Conservation (phyloP, 2,797 vertebrate species). For the Varecia variegata region DNA sequence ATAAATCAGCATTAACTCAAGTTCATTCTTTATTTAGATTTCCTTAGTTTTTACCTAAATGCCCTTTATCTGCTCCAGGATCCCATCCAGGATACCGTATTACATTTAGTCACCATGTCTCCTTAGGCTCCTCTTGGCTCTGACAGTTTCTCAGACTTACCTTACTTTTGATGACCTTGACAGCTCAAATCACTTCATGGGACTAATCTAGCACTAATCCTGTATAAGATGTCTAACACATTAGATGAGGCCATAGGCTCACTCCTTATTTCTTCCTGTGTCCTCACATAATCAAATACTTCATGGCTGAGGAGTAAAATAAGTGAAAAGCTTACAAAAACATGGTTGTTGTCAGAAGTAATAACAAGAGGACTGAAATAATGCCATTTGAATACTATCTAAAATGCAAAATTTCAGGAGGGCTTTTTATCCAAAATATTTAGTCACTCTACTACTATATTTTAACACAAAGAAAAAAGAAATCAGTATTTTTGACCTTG, state of each 20-base stretch:
- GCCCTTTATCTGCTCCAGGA: background rate
- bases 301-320: constrained; percentile 47
- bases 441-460: constrained; percentile 34
- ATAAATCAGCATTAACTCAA: constrained; percentile 12
- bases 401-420: constrained; percentile 38
- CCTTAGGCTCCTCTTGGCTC: background rate
- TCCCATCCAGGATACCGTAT: background rate
- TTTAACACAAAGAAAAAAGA: constrained; percentile 12
- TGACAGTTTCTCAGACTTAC: constrained; percentile 8
- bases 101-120: background rate
- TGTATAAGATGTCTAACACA: constrained; percentile 23
- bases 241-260: background rate
- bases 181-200: constrained; percentile 17
- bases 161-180: constrained; percentile 8
- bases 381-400: constrained; percentile 33
- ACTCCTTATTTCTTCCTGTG: constrained; percentile 3
- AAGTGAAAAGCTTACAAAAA: constrained; percentile 43
- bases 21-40: background rate
- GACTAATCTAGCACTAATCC: constrained; percentile 36
- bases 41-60: constrained; percentile 35
- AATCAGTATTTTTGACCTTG: constrained; percentile 54
- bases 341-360: constrained; percentile 1
- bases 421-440: background rate
- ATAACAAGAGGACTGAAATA: constrained; percentile 15
- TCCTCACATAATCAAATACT: constrained; percentile 45